Evolutionary conservation across 2,888 invertebrate species (phyloP).

Genomic region (Lacanobia wlatinum): DNA sequence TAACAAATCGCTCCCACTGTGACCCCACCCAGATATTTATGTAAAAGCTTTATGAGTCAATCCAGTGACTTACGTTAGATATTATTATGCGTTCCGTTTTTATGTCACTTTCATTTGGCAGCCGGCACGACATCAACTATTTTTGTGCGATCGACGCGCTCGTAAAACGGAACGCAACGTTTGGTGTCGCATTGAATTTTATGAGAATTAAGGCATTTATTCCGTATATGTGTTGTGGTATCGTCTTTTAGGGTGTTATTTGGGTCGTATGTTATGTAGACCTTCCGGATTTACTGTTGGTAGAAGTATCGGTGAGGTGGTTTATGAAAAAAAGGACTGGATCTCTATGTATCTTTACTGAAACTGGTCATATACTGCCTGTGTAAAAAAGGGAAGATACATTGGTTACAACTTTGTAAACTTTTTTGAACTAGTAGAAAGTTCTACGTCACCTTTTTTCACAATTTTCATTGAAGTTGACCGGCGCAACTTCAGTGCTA

Average conservation of each 20-base stretch:
- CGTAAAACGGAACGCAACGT: conserved; percentile 84
- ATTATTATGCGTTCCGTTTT: conserved; percentile 86
- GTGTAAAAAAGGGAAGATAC: not conserved
- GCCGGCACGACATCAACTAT: conserved; percentile 86
- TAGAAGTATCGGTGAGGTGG: not conserved
- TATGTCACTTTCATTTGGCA: conserved; percentile 82
- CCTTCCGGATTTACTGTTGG: conserved; percentile 38
- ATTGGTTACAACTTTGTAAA: too few species aligned
- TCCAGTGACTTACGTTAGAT: conserved; percentile 83
- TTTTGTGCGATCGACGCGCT: conserved; percentile 80
- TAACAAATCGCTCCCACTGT: conserved; percentile 63
- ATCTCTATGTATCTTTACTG: not conserved
- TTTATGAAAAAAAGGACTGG: conserved; percentile 5
- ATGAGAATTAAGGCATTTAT: conserved; percentile 74
- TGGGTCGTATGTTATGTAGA: conserved; percentile 39
- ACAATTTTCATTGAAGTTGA: too few species aligned
- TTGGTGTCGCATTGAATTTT: conserved; percentile 85
- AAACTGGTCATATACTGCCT: not conserved
- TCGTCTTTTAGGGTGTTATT: conserved; percentile 55
- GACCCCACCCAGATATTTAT: conserved; percentile 74
- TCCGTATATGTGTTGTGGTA: conserved; percentile 53
- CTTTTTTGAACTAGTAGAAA: too few species aligned
- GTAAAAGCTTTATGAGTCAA: conserved; percentile 86
- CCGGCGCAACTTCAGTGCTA: too few species aligned
- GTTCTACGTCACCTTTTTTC: too few species aligned